Evolutionary conservation across 2,888 invertebrate genomes (phyloP).

Genomic region (Tenthredo distinguenda): DNA sequence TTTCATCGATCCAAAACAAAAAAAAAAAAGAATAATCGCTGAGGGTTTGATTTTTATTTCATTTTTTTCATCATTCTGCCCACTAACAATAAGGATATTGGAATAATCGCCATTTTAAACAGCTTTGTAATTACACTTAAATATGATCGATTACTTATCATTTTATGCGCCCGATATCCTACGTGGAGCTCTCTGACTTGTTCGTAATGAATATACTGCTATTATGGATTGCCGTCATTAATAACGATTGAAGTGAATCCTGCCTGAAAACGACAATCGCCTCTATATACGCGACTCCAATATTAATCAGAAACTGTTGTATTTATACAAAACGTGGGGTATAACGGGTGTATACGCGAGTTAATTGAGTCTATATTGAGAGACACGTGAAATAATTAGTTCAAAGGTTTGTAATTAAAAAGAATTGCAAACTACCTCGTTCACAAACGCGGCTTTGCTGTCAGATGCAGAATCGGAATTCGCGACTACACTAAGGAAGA

Average conservation of each 20-base stretch:
- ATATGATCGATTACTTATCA: background rate
- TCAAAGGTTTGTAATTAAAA: conserved; percentile 36
- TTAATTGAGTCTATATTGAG: conserved; percentile 25
- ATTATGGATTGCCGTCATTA: background rate
- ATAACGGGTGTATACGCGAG: background rate
- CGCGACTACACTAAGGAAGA: background rate
- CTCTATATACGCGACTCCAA: background rate
- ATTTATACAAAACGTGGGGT: background rate
- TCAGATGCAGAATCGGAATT: conserved; percentile 25
- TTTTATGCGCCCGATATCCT: background rate
- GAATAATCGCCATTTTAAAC: background rate
- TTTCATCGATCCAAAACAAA: too few species aligned
- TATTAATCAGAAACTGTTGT: background rate
- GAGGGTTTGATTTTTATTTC: background rate
- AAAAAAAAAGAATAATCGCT: too few species aligned
- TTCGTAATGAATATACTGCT: background rate
- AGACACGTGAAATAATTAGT: conserved; percentile 37
- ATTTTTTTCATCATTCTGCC: background rate
- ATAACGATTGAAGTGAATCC: background rate
- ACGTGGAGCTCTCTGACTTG: background rate
- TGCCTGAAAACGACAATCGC: background rate
- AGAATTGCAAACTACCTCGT: conserved; percentile 11
- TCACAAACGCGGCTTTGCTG: conserved; percentile 5
- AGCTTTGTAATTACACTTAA: background rate
- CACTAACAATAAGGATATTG: background rate